These are phyloP conservation scores for Noctua fimbriata DNA, from an alignment of 2,888 invertebrate genomes.

Conservation along the genomic window DNA sequence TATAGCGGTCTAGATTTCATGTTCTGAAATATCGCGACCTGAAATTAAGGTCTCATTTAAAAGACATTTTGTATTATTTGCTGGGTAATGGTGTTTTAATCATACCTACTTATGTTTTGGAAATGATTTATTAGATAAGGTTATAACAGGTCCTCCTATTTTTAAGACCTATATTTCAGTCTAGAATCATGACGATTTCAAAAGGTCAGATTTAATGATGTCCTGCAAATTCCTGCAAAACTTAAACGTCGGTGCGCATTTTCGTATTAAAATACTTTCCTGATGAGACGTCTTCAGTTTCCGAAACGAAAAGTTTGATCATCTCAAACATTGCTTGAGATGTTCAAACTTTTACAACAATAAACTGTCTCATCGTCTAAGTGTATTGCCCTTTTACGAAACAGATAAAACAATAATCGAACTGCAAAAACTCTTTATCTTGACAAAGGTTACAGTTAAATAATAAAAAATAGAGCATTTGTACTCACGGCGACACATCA, in stretches of 20 bases:
- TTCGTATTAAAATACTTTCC: neutral
- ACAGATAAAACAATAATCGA: neutral
- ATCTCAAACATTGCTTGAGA: neutral
- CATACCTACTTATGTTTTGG: neutral
- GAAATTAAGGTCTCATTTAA: conserved; percentile 30
- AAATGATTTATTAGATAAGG: neutral
- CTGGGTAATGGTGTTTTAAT: neutral
- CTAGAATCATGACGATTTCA: neutral
- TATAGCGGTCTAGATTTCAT: conserved; percentile 36
- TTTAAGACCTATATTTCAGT: neutral
- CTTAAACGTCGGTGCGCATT: neutral
- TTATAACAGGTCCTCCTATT: neutral
- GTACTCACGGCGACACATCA: no score
- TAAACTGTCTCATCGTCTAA: neutral
- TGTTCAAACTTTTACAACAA: neutral
- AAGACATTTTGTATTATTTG: conserved; percentile 18
- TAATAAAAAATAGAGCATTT: conserved; percentile 30
- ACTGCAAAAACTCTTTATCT: conserved; percentile 7
- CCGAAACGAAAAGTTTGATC: no score
- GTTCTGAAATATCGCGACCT: conserved; percentile 23
- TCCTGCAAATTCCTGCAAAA: neutral
- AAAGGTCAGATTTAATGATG: neutral
- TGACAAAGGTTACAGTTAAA: conserved; percentile 22
- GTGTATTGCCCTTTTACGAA: neutral
- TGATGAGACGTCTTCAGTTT: neutral